phyloP scores from a whole-genome alignment of 2,113 vertebrate species.

The Martes martes region DNA sequence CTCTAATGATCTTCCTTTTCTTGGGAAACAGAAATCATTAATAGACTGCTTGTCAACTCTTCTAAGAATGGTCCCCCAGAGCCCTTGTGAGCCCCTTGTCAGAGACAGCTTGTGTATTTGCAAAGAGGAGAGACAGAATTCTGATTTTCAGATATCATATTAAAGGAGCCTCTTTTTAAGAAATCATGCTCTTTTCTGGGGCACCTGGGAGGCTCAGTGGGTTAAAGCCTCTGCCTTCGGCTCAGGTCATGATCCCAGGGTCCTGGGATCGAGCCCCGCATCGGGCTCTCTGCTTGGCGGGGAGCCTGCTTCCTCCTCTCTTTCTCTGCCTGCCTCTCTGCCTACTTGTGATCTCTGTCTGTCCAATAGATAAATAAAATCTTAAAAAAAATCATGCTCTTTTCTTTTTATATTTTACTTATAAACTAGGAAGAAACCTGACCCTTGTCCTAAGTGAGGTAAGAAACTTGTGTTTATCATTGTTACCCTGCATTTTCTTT shows the following conservation, averaged over 20 bases:
- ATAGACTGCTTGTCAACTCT: background rate
- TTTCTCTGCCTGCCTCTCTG: no score
- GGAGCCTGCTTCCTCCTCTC: no score
- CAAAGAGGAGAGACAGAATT: background rate
- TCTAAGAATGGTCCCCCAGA: background rate
- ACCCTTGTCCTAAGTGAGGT: background rate
- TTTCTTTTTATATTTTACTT: conserved; percentile 5
- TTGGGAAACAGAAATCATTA: background rate
- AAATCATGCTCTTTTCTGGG: background rate
- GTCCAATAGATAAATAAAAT: no score
- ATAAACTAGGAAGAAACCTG: background rate
- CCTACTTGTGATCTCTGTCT: no score
- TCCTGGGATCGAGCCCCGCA: no score
- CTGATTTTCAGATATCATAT: background rate
- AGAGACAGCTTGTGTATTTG: background rate
- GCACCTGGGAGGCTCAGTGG: no score
- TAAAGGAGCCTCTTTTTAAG: background rate
- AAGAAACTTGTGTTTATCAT: background rate
- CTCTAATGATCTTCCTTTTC: conserved; percentile 1
- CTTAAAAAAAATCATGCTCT: background rate
- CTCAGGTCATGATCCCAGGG: no score
- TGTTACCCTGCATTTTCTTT: background rate
- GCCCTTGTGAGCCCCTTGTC: background rate
- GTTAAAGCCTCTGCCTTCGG: no score
- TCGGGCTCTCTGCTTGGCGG: no score